Base-by-base conservation (phyloP, 2,113 vertebrate genomes). In the Promerops cafer region DNA sequence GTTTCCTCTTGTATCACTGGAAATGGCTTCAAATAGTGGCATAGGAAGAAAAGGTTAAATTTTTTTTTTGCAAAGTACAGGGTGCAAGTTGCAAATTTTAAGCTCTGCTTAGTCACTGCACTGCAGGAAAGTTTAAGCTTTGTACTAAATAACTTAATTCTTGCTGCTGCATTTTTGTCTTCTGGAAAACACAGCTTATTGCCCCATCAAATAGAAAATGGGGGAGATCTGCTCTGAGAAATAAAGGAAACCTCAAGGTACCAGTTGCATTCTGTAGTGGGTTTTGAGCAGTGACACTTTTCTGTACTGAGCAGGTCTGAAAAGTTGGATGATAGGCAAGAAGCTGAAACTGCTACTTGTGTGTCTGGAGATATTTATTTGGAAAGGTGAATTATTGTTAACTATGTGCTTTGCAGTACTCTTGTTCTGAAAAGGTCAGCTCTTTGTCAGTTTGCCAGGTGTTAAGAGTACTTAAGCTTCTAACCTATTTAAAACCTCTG, bases 401-500 rank as follows among this genome's bases (percentile, higher is more conserved):
- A 56, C 20, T 31, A 3, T 23, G 45, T 14, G 1, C 17, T 20
- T n/a, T 3, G 1, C 42, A 40, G 28, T 42, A 13, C 22, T 66
- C 30, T 42, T 14, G 2, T 59, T 61, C 65, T 63, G 61, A 83
- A 74, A 42, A 78, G 54, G 24, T 53, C 31, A 10, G n/a, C 33
- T 78, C 44, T 74, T 45, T 76, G 31, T 80, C 80, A 60, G 10
- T 78, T 78, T 87, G 78, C 35, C 30, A 14, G 24, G 56, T 33
- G n/a, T 66, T 82, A 78, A 66, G n/a, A 60, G 49, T 66, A n/a
- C n/a, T n/a, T n/a, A n/a, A n/a, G n/a, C n/a, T 87, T 79, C 74
- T 95, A 85, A 94, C 91, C 93, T 92, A 81, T 86, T 91, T 89
- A 71, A 93, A 86, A 91, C 37, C 40, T 92, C 39, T 63, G 53